Evolutionary conservation across 2,888 invertebrate species (phyloP), one percentile per base, ranked within the genome.

Genomic region (Amorpha juglandis): DNA sequence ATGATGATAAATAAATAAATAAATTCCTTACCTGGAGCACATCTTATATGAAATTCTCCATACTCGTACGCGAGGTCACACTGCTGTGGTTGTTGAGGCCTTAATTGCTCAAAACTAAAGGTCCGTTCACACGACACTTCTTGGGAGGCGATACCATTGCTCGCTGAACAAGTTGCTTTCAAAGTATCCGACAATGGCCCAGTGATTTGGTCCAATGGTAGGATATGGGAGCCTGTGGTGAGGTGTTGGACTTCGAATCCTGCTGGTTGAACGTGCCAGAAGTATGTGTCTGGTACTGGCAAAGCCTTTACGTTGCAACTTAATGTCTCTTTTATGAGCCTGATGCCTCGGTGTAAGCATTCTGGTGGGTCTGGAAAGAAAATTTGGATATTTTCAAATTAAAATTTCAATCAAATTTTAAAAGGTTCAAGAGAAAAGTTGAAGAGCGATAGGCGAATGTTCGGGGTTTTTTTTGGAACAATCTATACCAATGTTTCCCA

Each of bases 41-140:
- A 93, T 69, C 90, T 84, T 84, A 93, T 91, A 74, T 91, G 92
- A 68, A 92, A 92, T 77, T 91, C 92, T 7, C 83, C 86, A 71
- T 86, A 86, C 70, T 93, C 92, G 66, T 83, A 92, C 0, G 89
- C 88, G 50, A 93, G 77, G 70, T 93, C 92, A 66, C 92, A 93
- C 66, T 90, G 89, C 66, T 85, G 86, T 0, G 91, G 92, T 67
- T 85, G 87, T 45, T 80, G 90, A 0, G 93, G 93, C 69, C 93
- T 84, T 64, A 93, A 70, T 58, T 86, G 84, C 66, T 91, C 91
- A 70, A 93, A 84, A 19, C 82, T 88, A 58, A 93, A 84, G 8
- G 74, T 75, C 50, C 78, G 84, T 64, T 87, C 86, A 72, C 93
- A 93, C 0, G 86, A 78, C 6, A 85, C 84, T 42, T 91, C 90